phyloP scores from a whole-genome alignment of 1,140 invertebrate genomes.

The Gonatopus flavifemur region DNA sequence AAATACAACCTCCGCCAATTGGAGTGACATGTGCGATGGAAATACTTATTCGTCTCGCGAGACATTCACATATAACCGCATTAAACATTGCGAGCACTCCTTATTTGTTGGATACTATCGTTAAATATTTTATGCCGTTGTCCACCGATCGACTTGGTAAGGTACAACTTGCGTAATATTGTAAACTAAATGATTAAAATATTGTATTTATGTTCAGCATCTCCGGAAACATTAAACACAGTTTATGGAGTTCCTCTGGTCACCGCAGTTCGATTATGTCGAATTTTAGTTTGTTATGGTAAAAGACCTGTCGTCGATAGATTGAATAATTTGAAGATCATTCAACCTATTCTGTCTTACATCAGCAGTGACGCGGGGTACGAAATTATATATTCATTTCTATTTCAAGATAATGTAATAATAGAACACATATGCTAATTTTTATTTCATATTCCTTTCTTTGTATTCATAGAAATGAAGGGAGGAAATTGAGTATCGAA shows the following conservation, averaged over 20 bases:
- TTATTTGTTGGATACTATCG: slow-evolving; percentile 62
- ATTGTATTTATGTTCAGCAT: slow-evolving; percentile 12
- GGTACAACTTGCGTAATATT: slow-evolving; percentile 3
- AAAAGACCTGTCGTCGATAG: slow-evolving; percentile 37
- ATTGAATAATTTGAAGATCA: slow-evolving; percentile 39
- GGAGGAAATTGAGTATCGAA: slow-evolving; percentile 43
- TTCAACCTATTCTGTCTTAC: slow-evolving; percentile 44
- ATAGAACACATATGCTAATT: slow-evolving; percentile 4
- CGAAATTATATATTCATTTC: slow-evolving; percentile 9
- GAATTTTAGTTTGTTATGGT: slow-evolving; percentile 44
- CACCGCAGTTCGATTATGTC: slow-evolving; percentile 43
- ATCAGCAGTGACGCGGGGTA: slow-evolving; percentile 39
- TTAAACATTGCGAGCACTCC: slow-evolving; percentile 61
- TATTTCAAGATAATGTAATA: not conserved
- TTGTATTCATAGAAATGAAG: slow-evolving; percentile 23
- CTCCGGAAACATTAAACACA: slow-evolving; percentile 26
- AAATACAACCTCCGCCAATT: slow-evolving; percentile 65
- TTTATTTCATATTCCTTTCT: slow-evolving; percentile 4
- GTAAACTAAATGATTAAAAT: slow-evolving; percentile 7
- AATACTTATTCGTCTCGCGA: slow-evolving; percentile 68
- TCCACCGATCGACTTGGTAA: slow-evolving; percentile 36
- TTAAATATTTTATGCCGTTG: slow-evolving; percentile 64
- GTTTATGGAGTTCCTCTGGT: slow-evolving; percentile 41
- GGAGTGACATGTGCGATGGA: slow-evolving; percentile 70
- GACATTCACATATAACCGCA: slow-evolving; percentile 67